Evolutionary conservation across 2,888 invertebrate genomes (phyloP), one percentile per base, ranked within the genome.

Genomic region (Corbicula japonica): DNA sequence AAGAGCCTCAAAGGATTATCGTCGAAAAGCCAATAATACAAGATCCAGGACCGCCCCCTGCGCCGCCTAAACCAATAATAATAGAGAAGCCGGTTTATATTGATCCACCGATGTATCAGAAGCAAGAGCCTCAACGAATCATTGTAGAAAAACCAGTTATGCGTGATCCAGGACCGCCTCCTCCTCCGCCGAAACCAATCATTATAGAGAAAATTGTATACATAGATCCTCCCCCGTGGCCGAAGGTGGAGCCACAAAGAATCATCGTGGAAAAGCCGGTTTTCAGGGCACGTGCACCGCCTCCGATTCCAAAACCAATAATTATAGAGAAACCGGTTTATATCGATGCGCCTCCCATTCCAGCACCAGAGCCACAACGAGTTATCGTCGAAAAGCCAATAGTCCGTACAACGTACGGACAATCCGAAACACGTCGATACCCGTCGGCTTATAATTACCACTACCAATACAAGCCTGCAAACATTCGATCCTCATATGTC

Each of bases 231-330:
- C 78, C 78, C 0, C 76, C 82, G 5, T 82, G 82, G 82, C 82
- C 82, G 2, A 65, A 58, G n/a, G 69, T 70, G 23, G 76, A 76
- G 38, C 78, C 76, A 1, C 78, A 78, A 41, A 56, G 30, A 30
- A 82, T 82, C 28, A 61, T 82, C 15, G 78, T 82, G 10, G 82
- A 82, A 35, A 82, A 73, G 44, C 82, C 82, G 4, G 69, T 82
- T 4, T 56, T 82, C 21, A 46, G 82, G 34, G 69, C 68, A 23
- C 68, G 78, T 1, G 69, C 75, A 5, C 70, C 76, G 5, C 82
- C 78, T 4, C 54, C 50, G 2, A 10, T 48, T 2, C 76, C 72
- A 5, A 72, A 72, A 48, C 82, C 82, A 23, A 54, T 76, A 8
- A 76, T 82, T 1, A 66, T 82, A 18, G 76, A 78, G 50, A 82